These are phyloP conservation scores for Lasiurus cinereus DNA, from an alignment of 2,113 vertebrate species.

Conservation along the genomic window DNA sequence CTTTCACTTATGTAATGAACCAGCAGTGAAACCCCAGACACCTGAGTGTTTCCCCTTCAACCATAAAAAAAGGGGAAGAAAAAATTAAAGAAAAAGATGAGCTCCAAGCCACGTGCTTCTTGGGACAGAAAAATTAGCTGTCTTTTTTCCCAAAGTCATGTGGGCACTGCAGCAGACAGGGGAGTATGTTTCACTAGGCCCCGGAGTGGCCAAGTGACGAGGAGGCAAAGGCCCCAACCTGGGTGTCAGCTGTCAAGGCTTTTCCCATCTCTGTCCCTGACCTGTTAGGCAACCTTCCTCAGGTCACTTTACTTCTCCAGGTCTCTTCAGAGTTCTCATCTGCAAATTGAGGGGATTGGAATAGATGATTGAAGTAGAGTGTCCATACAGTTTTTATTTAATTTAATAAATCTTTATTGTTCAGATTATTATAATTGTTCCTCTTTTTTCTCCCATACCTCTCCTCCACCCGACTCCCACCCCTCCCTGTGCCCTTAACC, in stretches of 20 bases:
- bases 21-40: slow-evolving; percentile 51
- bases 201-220: background rate
- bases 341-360: background rate
- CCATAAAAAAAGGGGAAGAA: slow-evolving; percentile 27
- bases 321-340: background rate
- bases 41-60: slow-evolving; percentile 55
- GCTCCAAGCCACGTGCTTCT: background rate
- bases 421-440: too few relatives aligned
- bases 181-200: background rate
- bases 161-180: background rate
- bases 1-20: slow-evolving; percentile 70
- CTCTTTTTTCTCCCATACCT: too few relatives aligned
- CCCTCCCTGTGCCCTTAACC: too few relatives aligned
- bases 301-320: background rate
- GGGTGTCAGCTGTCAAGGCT: background rate
- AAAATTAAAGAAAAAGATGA: slow-evolving; percentile 36
- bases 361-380: background rate
- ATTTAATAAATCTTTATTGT: too few relatives aligned
- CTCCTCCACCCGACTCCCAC: too few relatives aligned
- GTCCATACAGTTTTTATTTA: background rate
- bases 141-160: slow-evolving; percentile 47
- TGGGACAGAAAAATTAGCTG: background rate
- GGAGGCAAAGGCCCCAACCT: background rate
- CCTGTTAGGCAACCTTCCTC: background rate
- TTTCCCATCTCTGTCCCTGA: background rate